phyloP scores from a whole-genome alignment of 2,113 vertebrate species.

The Solea solea region DNA sequence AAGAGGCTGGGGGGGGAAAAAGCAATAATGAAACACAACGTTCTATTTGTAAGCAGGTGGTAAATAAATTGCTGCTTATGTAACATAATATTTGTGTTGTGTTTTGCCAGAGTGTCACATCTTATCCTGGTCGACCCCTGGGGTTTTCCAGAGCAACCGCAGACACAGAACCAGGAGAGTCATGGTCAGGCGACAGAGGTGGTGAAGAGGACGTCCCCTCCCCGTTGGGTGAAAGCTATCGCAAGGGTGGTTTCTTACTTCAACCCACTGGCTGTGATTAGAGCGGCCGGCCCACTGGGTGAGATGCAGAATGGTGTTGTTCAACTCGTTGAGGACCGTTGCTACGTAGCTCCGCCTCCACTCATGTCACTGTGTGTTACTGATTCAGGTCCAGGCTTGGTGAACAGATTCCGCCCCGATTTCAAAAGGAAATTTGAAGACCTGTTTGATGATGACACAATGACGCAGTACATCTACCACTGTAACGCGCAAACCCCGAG shows the following conservation, averaged over 20 bases:
- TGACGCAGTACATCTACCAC: constrained; percentile 93
- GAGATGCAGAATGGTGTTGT: not conserved
- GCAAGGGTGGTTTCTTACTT: constrained; percentile 84
- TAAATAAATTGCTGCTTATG: not conserved
- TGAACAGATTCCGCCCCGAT: constrained; percentile 90
- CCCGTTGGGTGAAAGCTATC: constrained; percentile 87
- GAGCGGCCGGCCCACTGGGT: constrained; percentile 93
- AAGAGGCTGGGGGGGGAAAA: too few species aligned
- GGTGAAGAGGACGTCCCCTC: constrained; percentile 65
- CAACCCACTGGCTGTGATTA: constrained; percentile 91
- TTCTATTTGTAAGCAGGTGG: too few species aligned
- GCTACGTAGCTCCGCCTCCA: not conserved
- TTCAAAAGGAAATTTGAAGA: constrained; percentile 90
- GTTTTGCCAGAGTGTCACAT: constrained; percentile 85
- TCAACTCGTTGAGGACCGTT: not conserved
- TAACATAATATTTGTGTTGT: not conserved
- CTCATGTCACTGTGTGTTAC: not conserved
- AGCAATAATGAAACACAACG: too few species aligned
- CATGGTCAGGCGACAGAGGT: constrained; percentile 42
- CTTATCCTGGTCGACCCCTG: constrained; percentile 92
- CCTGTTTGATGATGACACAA: constrained; percentile 91
- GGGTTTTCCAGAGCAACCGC: constrained; percentile 87
- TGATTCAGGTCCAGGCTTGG: constrained; percentile 86
- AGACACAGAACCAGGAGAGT: constrained; percentile 67
- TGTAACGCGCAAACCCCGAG: constrained; percentile 92